phyloP scores from a whole-genome alignment of 2,113 vertebrate genomes.

The Acinonyx jubatus region DNA sequence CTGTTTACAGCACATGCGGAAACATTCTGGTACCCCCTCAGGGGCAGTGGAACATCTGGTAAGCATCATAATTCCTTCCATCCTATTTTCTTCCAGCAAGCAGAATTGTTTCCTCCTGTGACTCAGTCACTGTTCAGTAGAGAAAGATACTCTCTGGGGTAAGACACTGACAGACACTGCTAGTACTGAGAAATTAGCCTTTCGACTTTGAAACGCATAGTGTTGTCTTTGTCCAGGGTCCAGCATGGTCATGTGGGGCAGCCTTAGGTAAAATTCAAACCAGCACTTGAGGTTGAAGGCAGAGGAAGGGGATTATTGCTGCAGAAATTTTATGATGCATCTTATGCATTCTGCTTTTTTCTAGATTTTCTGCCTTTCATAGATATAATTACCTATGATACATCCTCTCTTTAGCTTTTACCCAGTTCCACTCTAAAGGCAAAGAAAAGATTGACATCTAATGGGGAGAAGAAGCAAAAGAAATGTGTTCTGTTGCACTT shows the following conservation, averaged over 20 bases:
- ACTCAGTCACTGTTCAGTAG: slow-evolving; percentile 29
- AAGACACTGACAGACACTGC: slow-evolving; percentile 17
- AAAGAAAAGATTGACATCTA: not conserved
- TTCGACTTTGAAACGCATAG: not conserved
- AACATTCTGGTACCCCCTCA: not conserved
- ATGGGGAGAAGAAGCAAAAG: not conserved
- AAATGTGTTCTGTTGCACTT: not conserved
- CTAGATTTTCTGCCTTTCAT: not conserved
- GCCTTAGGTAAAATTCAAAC: not conserved
- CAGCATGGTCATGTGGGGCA: not conserved
- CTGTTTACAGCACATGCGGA: slow-evolving; percentile 5
- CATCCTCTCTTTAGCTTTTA: not conserved
- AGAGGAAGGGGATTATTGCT: not conserved
- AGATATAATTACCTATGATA: not conserved
- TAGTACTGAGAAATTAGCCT: slow-evolving; percentile 28
- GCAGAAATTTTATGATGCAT: not conserved
- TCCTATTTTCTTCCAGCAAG: slow-evolving; percentile 57
- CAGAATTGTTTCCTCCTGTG: slow-evolving; percentile 60
- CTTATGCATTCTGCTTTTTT: not conserved
- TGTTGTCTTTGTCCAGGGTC: not conserved
- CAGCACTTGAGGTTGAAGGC: not conserved
- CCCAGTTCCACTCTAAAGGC: not conserved
- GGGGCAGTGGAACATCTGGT: slow-evolving; percentile 64
- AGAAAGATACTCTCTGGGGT: slow-evolving; percentile 37
- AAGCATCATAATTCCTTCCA: slow-evolving; percentile 14